Percentiles rank a stretch among this genome's conserved stretches.
Evolutionary conservation across 2,888 invertebrate species (phyloP).

Genomic region (Omphaloscelis lunosa): DNA sequence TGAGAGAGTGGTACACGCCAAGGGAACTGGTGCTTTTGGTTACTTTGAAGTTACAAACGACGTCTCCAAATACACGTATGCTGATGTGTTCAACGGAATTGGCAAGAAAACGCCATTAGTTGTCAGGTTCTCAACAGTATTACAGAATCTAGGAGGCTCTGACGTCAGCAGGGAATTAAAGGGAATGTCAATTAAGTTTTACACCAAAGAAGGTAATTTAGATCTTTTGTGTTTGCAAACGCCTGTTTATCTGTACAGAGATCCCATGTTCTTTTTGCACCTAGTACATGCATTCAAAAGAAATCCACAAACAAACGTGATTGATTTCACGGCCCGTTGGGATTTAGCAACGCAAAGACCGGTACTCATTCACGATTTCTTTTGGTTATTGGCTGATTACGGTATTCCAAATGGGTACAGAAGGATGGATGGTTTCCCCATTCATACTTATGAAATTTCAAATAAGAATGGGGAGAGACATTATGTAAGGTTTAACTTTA

Average conservation of each 20-base stretch:
- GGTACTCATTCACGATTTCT: conserved; percentile 93
- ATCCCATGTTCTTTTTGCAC: conserved; percentile 88
- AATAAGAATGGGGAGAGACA: conserved; percentile 92
- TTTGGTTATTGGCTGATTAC: conserved; percentile 95
- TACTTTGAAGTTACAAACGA: conserved; percentile 96
- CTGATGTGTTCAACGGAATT: conserved; percentile 90
- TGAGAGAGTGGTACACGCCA: conserved; percentile 97
- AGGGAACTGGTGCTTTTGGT: conserved; percentile 96
- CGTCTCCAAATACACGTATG: conserved; percentile 92
- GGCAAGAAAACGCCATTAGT: conserved; percentile 91
- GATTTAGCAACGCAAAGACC: conserved; percentile 88
- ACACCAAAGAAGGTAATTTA: conserved; percentile 75
- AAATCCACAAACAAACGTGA: conserved; percentile 89
- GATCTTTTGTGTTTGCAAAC: conserved; percentile 84
- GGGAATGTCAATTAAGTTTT: conserved; percentile 84
- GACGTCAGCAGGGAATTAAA: conserved; percentile 80
- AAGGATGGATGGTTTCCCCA: conserved; percentile 97
- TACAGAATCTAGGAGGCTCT: conserved; percentile 92
- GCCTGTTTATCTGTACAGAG: conserved; percentile 89
- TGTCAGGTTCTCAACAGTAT: conserved; percentile 89
- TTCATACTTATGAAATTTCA: conserved; percentile 96
- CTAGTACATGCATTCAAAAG: conserved; percentile 87
- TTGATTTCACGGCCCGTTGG: conserved; percentile 82
- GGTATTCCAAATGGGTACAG: conserved; percentile 97
- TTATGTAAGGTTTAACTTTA: conserved; percentile 96